Evolutionary conservation across 2,888 invertebrate genomes (phyloP).

Genomic region (Leucozona laternaria): DNA sequence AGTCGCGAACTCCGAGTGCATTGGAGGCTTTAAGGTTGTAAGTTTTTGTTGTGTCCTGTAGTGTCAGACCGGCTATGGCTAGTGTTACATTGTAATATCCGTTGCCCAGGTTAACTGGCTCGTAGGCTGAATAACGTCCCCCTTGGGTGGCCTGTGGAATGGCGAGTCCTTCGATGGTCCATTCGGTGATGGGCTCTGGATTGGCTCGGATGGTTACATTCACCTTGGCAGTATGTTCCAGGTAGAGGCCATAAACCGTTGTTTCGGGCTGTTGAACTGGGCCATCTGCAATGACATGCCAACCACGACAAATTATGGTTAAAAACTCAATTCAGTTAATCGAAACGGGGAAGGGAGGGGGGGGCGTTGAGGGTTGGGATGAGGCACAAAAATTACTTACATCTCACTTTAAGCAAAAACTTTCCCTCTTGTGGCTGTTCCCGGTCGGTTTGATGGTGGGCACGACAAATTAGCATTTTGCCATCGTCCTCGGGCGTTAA

Average conservation of each 20-base stretch:
- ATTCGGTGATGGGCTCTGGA: conserved; percentile 88
- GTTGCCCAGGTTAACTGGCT: conserved; percentile 84
- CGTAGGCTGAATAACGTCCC: conserved; percentile 81
- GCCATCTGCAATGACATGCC: conserved; percentile 85
- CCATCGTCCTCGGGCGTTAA: conserved; percentile 88
- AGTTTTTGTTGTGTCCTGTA: conserved; percentile 90
- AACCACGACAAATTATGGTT: conserved; percentile 1
- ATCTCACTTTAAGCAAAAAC: conserved; percentile 85
- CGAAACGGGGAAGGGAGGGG: background rate
- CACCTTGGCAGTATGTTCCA: conserved; percentile 89
- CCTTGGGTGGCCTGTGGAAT: conserved; percentile 84
- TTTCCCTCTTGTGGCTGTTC: conserved; percentile 81
- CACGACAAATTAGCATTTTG: conserved; percentile 87
- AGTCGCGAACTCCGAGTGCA: conserved; percentile 87
- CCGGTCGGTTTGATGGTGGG: conserved; percentile 85
- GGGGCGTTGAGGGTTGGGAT: background rate
- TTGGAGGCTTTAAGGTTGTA: conserved; percentile 89
- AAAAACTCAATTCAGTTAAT: conserved; percentile 37
- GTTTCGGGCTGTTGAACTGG: conserved; percentile 86
- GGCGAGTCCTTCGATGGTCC: conserved; percentile 86
- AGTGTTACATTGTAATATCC: conserved; percentile 89
- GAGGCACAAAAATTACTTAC: conserved; percentile 83
- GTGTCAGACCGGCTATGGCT: conserved; percentile 87
- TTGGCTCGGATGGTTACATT: conserved; percentile 90
- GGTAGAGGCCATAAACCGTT: conserved; percentile 89